Evolutionary conservation across 2,888 invertebrate genomes (phyloP).

Genomic region (Lampropteryx suffumata): DNA sequence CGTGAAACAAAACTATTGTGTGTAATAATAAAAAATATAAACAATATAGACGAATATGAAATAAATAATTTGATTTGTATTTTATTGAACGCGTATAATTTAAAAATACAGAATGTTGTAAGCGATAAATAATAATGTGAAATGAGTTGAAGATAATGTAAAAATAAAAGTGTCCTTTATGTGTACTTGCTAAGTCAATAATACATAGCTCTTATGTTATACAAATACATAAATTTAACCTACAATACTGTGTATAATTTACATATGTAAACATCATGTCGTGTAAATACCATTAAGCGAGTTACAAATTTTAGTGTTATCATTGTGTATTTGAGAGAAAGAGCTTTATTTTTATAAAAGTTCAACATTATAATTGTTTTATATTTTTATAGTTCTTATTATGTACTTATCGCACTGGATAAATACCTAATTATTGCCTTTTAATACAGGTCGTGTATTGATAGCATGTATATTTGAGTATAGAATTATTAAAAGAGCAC

Average conservation of each 20-base stretch:
- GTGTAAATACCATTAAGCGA: constrained; percentile 55
- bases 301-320: constrained; percentile 46
- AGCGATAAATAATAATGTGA: neutral
- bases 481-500: constrained; percentile 46
- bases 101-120: neutral
- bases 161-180: neutral
- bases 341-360: constrained; percentile 55
- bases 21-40: too few species aligned
- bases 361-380: constrained; percentile 39
- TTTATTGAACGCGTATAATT: too few species aligned
- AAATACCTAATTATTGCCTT: constrained; percentile 67
- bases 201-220: constrained; percentile 25
- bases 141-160: too few species aligned
- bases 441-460: constrained; percentile 50
- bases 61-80: too few species aligned
- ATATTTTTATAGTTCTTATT: constrained; percentile 49
- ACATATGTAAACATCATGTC: constrained; percentile 38
- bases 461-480: constrained; percentile 45
- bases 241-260: constrained; percentile 53
- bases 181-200: constrained; percentile 10
- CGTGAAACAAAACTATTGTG: too few species aligned
- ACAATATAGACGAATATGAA: too few species aligned
- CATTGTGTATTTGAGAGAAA: constrained; percentile 41
- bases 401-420: constrained; percentile 47
- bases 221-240: constrained; percentile 34